Percentiles rank a stretch among this genome's conserved stretches.
Evolutionary conservation across 2,888 invertebrate species (phyloP).

Genomic region (Peribatodes rhomboidaria): DNA sequence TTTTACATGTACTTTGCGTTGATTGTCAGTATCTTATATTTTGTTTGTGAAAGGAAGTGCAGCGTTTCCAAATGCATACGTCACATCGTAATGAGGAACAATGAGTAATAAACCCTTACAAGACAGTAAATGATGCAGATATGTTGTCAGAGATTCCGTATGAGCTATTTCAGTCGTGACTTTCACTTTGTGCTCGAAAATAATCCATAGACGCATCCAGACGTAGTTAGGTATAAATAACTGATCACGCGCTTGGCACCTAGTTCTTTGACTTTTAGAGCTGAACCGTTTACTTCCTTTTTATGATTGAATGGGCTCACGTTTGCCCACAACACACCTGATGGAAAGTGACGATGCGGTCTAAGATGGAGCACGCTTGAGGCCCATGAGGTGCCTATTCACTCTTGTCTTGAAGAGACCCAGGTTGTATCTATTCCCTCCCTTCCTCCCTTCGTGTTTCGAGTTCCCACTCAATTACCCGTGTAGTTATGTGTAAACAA

Average conservation of each 20-base stretch:
- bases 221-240: constrained; percentile 59
- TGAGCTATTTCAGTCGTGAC: constrained; percentile 56
- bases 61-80: background rate
- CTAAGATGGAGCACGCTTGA: no score
- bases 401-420: no score
- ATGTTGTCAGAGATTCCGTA: constrained; percentile 24
- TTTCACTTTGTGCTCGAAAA: constrained; percentile 67
- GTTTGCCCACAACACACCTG: no score
- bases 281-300: no score
- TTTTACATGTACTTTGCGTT: background rate
- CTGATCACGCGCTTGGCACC: constrained; percentile 65
- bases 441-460: no score
- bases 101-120: constrained; percentile 20
- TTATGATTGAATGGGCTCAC: no score
- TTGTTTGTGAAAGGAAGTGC: background rate
- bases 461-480: no score
- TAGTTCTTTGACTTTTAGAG: constrained; percentile 41
- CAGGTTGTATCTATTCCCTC: no score
- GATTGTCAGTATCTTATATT: background rate
- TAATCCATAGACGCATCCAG: constrained; percentile 57
- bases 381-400: no score
- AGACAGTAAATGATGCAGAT: constrained; percentile 32
- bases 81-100: constrained; percentile 14
- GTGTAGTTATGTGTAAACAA: constrained; percentile 34
- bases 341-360: no score